Conservation (phyloP, 2,888 invertebrate genomes). For the Thalpophila matura region DNA sequence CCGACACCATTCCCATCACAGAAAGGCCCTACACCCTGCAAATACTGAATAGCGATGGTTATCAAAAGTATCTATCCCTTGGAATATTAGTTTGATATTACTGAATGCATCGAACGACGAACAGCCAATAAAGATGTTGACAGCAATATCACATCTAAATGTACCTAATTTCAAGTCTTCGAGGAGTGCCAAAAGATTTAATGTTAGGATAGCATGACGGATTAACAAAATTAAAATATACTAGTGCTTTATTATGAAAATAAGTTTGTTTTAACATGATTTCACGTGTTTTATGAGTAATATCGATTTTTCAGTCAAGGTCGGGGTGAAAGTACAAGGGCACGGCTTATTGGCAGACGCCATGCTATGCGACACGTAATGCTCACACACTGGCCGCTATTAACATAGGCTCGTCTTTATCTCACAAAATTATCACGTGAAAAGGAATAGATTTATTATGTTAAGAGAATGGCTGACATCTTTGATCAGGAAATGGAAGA, state of each 20-base stretch:
- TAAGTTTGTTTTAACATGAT: conserved; percentile 1
- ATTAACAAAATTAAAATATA: background rate
- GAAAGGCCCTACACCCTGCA: no score
- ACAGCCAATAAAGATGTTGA: conserved; percentile 1
- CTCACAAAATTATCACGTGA: background rate
- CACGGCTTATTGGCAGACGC: conserved; percentile 48
- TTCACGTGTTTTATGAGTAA: conserved; percentile 22
- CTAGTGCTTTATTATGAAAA: conserved; percentile 16
- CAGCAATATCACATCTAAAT: conserved; percentile 9
- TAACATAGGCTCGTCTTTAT: conserved; percentile 21
- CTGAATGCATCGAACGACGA: background rate
- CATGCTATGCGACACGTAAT: conserved; percentile 48
- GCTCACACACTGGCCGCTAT: conserved; percentile 18
- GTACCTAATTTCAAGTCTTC: conserved; percentile 3
- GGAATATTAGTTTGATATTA: background rate
- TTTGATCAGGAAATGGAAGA: no score
- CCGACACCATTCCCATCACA: no score
- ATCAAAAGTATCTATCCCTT: no score
- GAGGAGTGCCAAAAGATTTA: conserved; percentile 25
- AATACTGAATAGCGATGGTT: no score
- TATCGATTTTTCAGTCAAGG: conserved; percentile 27
- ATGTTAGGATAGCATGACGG: background rate
- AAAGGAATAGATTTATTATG: no score
- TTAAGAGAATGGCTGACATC: no score
- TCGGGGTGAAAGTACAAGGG: conserved; percentile 48